Conservation (phyloP, 37 sponge, comb jelly and placozoan species). For the Dysidea cf. avara region DNA sequence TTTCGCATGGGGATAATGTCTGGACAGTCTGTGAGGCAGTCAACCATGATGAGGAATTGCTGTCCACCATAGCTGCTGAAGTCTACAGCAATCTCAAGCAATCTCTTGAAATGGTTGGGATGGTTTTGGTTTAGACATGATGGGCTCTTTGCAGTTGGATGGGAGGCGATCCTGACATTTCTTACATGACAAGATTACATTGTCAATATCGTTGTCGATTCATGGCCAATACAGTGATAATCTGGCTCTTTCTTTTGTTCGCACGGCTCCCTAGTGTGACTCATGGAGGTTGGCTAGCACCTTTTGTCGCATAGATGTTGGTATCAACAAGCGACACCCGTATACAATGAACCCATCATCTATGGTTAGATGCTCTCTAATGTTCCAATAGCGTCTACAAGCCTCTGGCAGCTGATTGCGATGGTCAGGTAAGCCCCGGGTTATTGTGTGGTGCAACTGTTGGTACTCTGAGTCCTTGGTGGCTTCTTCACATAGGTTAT, state of each 20-base stretch:
- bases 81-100: conserved; percentile 29
- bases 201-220: conserved; percentile 19
- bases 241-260: conserved; percentile 5
- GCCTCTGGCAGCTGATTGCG: too few relatives aligned
- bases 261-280: not conserved
- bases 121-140: conserved; percentile 9
- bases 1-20: conserved; percentile 10
- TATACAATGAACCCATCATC: too few relatives aligned
- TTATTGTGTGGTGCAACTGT: too few relatives aligned
- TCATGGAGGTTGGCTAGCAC: too few relatives aligned
- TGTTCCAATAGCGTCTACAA: too few relatives aligned
- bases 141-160: conserved; percentile 14
- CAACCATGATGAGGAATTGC: conserved; percentile 26
- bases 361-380: too few relatives aligned
- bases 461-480: too few relatives aligned
- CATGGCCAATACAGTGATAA: conserved; percentile 9
- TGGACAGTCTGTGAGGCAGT: conserved; percentile 32
- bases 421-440: too few relatives aligned
- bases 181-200: conserved; percentile 7
- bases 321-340: too few relatives aligned
- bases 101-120: conserved; percentile 24
- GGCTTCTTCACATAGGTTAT: too few relatives aligned
- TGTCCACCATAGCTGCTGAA: conserved; percentile 16
- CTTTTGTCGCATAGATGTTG: too few relatives aligned
- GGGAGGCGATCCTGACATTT: conserved; percentile 12